Conservation (phyloP, 2,888 invertebrate genomes). For the Thalpophila matura region DNA sequence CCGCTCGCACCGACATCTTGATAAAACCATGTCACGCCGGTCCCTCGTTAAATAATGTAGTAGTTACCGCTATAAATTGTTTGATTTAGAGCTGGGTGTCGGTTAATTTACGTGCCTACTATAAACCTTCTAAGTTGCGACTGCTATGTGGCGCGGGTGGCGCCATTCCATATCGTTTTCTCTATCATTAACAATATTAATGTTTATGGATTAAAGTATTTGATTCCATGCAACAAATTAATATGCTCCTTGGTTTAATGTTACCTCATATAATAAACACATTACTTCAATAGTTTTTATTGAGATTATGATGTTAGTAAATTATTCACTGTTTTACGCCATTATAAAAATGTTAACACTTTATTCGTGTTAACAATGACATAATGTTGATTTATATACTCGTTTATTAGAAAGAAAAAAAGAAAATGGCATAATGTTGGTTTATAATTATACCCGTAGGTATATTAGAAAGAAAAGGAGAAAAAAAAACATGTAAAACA, state of each 20-base stretch:
- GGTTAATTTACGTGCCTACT: conserved; percentile 60
- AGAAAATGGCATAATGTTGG: background rate
- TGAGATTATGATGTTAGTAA: conserved; percentile 17
- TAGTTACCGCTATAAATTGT: conserved; percentile 71
- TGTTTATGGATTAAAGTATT: conserved; percentile 49
- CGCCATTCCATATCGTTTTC: conserved; percentile 48
- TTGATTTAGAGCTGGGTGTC: conserved; percentile 65
- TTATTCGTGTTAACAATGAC: too few relatives aligned
- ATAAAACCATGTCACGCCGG: conserved; percentile 70
- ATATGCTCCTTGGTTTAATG: conserved; percentile 9
- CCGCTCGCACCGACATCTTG: conserved; percentile 71
- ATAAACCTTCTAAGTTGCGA: conserved; percentile 43
- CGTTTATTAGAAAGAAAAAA: too few relatives aligned
- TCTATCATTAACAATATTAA: conserved; percentile 47
- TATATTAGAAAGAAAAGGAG: too few relatives aligned
- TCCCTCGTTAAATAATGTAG: conserved; percentile 73
- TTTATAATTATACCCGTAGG: too few relatives aligned
- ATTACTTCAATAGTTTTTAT: conserved; percentile 12
- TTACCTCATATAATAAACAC: conserved; percentile 23
- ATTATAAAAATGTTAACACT: too few relatives aligned
- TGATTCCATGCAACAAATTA: conserved; percentile 40
- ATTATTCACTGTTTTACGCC: too few relatives aligned
- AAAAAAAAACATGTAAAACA: too few relatives aligned
- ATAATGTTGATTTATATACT: too few relatives aligned
- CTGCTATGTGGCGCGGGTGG: conserved; percentile 47